A percentile compares a stretch with the other conserved stretches of the same genome.
Conservation (phyloP, 1,140 invertebrate species). For the Drosophila murphyi region DNA sequence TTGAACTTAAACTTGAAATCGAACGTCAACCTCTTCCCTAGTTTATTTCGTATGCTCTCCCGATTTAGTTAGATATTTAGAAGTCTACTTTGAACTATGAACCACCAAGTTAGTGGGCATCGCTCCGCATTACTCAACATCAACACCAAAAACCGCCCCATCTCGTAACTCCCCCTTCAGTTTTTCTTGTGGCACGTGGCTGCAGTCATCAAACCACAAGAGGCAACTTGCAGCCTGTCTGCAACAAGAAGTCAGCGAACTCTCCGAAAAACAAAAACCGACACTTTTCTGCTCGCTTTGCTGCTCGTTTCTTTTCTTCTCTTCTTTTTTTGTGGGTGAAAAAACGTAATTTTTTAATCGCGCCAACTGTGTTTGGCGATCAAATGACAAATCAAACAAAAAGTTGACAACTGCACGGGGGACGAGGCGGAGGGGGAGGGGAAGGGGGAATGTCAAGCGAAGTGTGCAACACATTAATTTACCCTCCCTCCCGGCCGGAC, state of each 20-base stretch:
- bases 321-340: background rate
- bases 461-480: constrained; percentile 82
- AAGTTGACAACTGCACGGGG: constrained; percentile 39
- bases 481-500: constrained; percentile 17
- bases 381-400: constrained; percentile 81
- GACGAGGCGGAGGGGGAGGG: constrained; percentile 28
- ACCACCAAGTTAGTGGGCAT: background rate
- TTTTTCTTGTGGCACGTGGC: constrained; percentile 45
- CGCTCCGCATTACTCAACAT: constrained; percentile 35
- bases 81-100: constrained; percentile 1
- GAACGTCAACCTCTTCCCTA: background rate
- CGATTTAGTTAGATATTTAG: too few species aligned
- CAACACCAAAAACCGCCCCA: constrained; percentile 15
- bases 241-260: constrained; percentile 57
- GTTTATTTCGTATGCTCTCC: background rate
- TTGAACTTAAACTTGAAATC: background rate
- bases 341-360: constrained; percentile 74
- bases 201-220: constrained; percentile 41
- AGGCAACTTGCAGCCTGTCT: background rate
- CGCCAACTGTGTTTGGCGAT: constrained; percentile 70
- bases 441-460: constrained; percentile 68
- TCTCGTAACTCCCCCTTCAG: background rate
- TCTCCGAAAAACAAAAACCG: constrained; percentile 41
- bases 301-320: background rate
- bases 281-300: constrained; percentile 23